Base-by-base conservation (phyloP, 2,113 vertebrate species). In the Leptocoma aspasia region DNA sequence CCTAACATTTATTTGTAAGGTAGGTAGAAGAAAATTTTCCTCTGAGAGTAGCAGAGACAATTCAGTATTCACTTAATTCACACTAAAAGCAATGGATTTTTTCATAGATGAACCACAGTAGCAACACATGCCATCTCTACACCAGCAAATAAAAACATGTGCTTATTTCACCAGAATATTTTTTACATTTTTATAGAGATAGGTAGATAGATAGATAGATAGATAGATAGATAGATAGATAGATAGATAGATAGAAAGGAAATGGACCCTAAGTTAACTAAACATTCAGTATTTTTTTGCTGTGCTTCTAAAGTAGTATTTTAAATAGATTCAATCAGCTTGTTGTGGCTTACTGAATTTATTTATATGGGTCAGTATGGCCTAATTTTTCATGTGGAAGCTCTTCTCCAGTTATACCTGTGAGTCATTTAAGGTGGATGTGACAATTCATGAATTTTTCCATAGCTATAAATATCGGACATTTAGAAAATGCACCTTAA, bases 311-410 rank as follows among this genome's bases (percentile, higher is more conserved):
- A 73, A 76, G 23, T 47, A 37, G n/a, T 31, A 11, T 70, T 91
- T 78, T 63, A 72, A 91, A 73, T 50, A 66, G 71, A 50, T 72
- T 79, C 47, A n/a, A 66, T 15, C 64, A 54, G 57, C 42, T 64
- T 94, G 68, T 63, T 86, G 23, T 89, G 72, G 17, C 65, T 91
- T 90, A 69, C 70, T 56, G 52, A 57, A 53, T 71, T 92, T 90
- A 22, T 90, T 93, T 97, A 59, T 64, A 42, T 61, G 84, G 84
- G 89, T 89, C 61, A 95, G 35, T 69, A 77, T 83, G 82, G 87
- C 45, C 81, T 63, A 82, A 60, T 64, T 69, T 90, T 86, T 86
- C 65, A 33, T 37, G 53, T 1, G 6, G 60, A 77, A 84, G 41
- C n/a, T 86, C 60, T 78, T 72, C 63, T 87, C 45, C 71, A 61